These are phyloP conservation scores for Drosophila parthenogenetica DNA, from an alignment of 2,888 invertebrate species.

Conservation along the genomic window DNA sequence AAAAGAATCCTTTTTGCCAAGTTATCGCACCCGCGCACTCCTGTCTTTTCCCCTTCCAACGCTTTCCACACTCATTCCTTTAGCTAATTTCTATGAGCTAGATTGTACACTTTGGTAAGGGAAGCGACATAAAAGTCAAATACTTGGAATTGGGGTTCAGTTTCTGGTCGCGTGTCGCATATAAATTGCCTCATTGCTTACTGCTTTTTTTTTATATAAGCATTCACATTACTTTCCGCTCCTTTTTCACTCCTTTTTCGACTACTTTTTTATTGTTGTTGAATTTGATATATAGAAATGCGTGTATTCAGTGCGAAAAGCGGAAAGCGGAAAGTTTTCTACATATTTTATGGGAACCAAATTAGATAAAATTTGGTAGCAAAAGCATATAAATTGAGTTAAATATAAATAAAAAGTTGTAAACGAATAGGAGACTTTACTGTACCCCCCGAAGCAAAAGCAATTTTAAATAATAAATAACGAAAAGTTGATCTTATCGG, in stretches of 20 bases:
- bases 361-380: not conserved
- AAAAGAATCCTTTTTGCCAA: constrained; percentile 44
- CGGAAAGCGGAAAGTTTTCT: not conserved
- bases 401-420: too few species aligned
- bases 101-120: not conserved
- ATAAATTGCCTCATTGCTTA: constrained; percentile 77
- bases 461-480: too few species aligned
- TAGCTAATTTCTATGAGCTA: constrained; percentile 33
- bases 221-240: constrained; percentile 2
- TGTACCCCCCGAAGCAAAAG: too few species aligned
- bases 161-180: constrained; percentile 68
- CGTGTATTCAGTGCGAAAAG: not conserved
- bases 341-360: not conserved
- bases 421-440: too few species aligned
- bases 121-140: constrained; percentile 17
- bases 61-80: not conserved
- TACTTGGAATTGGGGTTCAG: constrained; percentile 42
- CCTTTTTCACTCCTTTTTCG: constrained; percentile 11
- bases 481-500: too few species aligned
- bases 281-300: constrained; percentile 17
- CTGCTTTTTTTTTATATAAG: constrained; percentile 8
- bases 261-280: constrained; percentile 22
- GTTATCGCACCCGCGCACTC: not conserved
- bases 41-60: not conserved
- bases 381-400: not conserved